Percentiles rank a stretch among this genome's conserved stretches.
phyloP scores from a whole-genome alignment of 2,888 invertebrate genomes.

The Spilarctia lutea region DNA sequence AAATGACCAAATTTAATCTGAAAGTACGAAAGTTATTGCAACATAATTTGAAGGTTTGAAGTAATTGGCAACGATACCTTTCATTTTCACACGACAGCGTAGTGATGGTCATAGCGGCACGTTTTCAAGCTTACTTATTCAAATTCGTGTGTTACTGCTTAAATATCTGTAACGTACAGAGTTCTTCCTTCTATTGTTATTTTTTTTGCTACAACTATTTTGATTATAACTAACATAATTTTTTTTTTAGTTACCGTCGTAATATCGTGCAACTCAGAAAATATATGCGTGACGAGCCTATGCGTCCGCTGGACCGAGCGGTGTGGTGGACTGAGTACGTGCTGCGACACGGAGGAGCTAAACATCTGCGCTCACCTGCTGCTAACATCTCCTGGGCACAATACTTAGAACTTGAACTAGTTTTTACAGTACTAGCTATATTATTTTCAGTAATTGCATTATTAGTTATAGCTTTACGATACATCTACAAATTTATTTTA shows the following conservation, averaged over 20 bases:
- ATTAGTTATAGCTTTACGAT: neutral
- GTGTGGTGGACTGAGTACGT: conserved; percentile 66
- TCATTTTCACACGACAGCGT: too few species aligned
- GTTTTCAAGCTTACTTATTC: too few species aligned
- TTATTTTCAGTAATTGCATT: neutral
- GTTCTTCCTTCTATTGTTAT: neutral
- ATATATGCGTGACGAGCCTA: conserved; percentile 27
- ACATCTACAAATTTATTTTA: neutral
- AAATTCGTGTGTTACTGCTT: neutral
- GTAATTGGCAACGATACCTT: too few species aligned
- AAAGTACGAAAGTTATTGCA: neutral
- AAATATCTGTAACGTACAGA: neutral
- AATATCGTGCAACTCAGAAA: conserved; percentile 26
- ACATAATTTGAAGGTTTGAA: neutral
- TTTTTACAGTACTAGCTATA: conserved; percentile 15
- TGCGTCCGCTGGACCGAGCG: conserved; percentile 54
- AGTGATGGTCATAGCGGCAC: too few species aligned
- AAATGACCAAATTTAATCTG: too few species aligned
- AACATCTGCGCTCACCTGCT: conserved; percentile 69
- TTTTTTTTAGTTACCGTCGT: conserved; percentile 16
- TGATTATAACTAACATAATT: neutral
- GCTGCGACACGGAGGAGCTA: conserved; percentile 70
- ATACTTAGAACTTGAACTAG: conserved; percentile 56
- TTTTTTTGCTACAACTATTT: neutral
- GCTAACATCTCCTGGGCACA: conserved; percentile 57